Evolutionary conservation across 2,888 invertebrate genomes (phyloP).

Genomic region (Deilephila porcellus): DNA sequence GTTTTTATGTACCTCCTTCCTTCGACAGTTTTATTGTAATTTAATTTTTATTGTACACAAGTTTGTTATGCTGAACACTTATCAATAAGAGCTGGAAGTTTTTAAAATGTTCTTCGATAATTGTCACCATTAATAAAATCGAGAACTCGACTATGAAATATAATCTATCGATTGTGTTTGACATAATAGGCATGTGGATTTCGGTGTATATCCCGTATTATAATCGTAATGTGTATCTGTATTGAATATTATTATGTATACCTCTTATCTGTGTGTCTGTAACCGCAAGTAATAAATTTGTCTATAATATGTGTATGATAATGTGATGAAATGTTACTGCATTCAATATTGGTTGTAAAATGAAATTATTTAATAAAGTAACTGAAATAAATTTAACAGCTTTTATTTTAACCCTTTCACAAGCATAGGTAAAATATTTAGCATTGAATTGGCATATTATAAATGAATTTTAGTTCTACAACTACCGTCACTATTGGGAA

Average conservation of each 20-base stretch:
- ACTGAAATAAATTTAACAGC: slow-evolving; percentile 57
- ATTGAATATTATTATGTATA: slow-evolving; percentile 57
- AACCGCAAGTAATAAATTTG: slow-evolving; percentile 67
- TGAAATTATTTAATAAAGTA: slow-evolving; percentile 84
- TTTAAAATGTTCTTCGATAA: too few relatives aligned
- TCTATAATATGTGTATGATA: slow-evolving; percentile 71
- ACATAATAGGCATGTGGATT: slow-evolving; percentile 44
- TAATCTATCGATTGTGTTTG: slow-evolving; percentile 33
- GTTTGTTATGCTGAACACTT: slow-evolving; percentile 37
- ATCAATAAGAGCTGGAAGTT: background rate
- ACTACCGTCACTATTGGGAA: too few relatives aligned
- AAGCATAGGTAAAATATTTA: background rate
- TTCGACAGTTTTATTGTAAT: slow-evolving; percentile 62
- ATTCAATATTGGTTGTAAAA: slow-evolving; percentile 82
- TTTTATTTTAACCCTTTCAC: background rate
- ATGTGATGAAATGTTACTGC: slow-evolving; percentile 80
- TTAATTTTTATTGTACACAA: slow-evolving; percentile 17
- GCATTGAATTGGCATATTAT: too few relatives aligned
- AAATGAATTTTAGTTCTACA: too few relatives aligned
- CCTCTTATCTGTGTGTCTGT: slow-evolving; percentile 72
- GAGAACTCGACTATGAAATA: slow-evolving; percentile 7
- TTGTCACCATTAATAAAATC: background rate
- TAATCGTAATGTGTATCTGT: slow-evolving; percentile 35
- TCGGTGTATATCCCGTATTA: slow-evolving; percentile 59
- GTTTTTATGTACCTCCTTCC: slow-evolving; percentile 57